Base-by-base conservation (phyloP, 2,888 invertebrate genomes). In the Habrosyne pyritoides region DNA sequence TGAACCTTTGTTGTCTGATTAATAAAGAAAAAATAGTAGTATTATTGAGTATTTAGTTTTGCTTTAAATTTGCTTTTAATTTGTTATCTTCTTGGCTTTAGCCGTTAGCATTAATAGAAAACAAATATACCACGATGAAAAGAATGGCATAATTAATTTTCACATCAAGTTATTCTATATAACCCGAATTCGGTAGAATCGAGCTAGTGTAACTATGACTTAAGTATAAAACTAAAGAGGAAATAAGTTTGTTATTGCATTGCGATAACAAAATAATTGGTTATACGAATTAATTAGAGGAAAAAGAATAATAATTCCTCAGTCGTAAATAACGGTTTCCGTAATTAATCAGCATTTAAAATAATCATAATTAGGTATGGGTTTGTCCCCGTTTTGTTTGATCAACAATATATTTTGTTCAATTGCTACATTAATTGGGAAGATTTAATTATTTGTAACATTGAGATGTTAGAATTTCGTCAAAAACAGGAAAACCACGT, bases 261-360 rank as follows among this genome's bases (percentile, higher is more conserved):
- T 21, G 10, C 61, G 71, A 73, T 75, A 75, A 69, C 24, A 53
- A 63, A 69, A 67, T 73, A 75, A 73, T 71, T 69, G 67, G 61
- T 52, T 55, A 52, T 22, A 47, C 21, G 52, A 66, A 64, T 66
- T 69, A 71, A 64, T 66, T 66, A 66, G 22, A 64, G 66, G 71
- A 64, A 71, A 56, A 56, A 56, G 52, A 52, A 55, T 33, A 53
- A 53, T 56, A 53, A 49, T 47, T 47, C 28, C 14, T 2, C 42
- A 28, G 28, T 30, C 12, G 28, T 53, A 53, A 47, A 53, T 53
- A 53, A 53, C 47, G 47, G 53, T 30, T 53, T 30, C 26, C n/a
- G 30, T 53, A 53, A 53, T 53, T 53, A 53, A 53, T 53, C 47
- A 47, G 21, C 47, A 53, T 46, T 46, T 24, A 18, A 53, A 46